Evolutionary conservation across 2,113 vertebrate genomes (phyloP), one percentile per base, ranked within the genome.

Genomic region (Thunnus thynnus): DNA sequence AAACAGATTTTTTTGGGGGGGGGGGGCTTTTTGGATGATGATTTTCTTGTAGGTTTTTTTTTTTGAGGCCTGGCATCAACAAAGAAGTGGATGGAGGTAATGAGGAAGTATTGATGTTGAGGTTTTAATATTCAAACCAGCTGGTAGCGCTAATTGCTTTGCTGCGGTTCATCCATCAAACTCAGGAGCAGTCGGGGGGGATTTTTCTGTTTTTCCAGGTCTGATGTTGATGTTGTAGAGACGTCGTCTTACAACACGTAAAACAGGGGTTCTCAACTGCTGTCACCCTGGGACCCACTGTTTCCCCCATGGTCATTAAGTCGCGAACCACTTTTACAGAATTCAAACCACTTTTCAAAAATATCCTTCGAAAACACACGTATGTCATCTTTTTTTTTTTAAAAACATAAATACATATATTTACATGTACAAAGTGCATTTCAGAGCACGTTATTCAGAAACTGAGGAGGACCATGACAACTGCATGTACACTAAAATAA

Each of bases 61-160:
- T 41, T 62, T 36, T 52, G 13, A 18, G 6, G 22, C 5, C 52
- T 16, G 12, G 14, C 12, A 32, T 65, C 5, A 0, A 36, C 32
- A 36, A 5, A 36, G 32, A 5, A 36, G 32, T 36, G 32, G 32
- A 36, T 36, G 5, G 2, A 41, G 9, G 9, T 32, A 17, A 57
- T 16, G 13, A 63, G 10, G 27, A 61, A 76, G 58, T 58, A 18
- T 70, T 57, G 8, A 56, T 57, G n/a, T 63, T 41, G 13, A 27
- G 48, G n/a, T 50, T 48, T 48, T 25, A 25, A 11, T 16, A 13
- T 64, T 54, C 32, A 54, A 48, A 52, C 13, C 57, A 22, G 57
- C 57, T 22, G 41, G 36, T 13, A 17, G 52, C 2, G 41, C 46
- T 61, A 17, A 27, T 41, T 17, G 13, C 36, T 41, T 36, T 8